Evolutionary conservation across 37 sponge, comb jelly and placozoan genomes (phyloP), one percentile per base, ranked within the genome.

Genomic region (Cliona cf. orientalis): DNA sequence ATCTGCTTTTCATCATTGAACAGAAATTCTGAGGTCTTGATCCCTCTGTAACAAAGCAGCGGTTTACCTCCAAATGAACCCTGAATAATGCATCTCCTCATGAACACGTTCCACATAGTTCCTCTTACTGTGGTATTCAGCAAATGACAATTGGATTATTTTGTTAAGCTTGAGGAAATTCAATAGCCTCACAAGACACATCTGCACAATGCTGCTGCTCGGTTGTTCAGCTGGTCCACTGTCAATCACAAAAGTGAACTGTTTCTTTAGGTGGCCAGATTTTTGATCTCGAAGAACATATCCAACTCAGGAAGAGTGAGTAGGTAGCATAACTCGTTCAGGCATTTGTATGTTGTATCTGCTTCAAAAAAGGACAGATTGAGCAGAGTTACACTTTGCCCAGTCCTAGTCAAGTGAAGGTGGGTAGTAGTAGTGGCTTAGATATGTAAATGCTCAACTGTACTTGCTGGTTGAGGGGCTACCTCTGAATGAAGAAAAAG

Each of bases 201-300:
- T 74, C 14, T 74, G 57, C 14, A 74, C 38, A 2, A 74, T 19
- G 2, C 29, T 55, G 36, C 74, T 49, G 22, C 36, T 34, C 3
- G 74, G 74, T 26, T 74, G 74, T 31, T 74, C 74, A 56, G 74
- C 55, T 6, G 58, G 74, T 11, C 58, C 74, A 74, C 56, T 74
- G 37, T 74, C 74, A 22, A 74, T 57, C 7, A 74, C 74, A 56
- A 74, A 57, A 19, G 56, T 31, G 3, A 72, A 11, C 31, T 49
- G 37, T 22, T 72, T 36, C 57, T 53, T 74, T 53, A 74, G 58
- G 21, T 56, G n/a, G 17, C 37, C 57, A 2, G 74, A 35, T 57
- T 3, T 33, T 71, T 25, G 39, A 49, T 74, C 57, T 3, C 74
- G 35, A 74, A 55, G 29, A 56, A 55, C 55, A 38, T 38, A 57